phyloP scores from a whole-genome alignment of 2,888 invertebrate genomes.

The Cheilosia impressa region DNA sequence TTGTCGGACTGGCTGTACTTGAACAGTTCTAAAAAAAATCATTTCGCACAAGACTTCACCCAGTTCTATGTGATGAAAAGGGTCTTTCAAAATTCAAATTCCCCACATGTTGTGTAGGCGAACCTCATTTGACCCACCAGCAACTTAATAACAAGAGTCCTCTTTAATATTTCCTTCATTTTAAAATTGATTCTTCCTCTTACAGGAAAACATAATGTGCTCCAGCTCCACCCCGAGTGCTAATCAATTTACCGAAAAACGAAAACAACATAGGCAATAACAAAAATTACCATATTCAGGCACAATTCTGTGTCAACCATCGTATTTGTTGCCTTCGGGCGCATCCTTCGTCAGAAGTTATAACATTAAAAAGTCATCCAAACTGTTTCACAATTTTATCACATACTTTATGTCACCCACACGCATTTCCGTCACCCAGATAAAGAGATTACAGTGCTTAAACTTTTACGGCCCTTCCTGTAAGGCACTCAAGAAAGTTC shows the following conservation, averaged over 20 bases:
- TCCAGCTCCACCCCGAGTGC: background rate
- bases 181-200: slow-evolving; percentile 14
- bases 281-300: slow-evolving; percentile 37
- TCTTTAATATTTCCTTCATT: background rate
- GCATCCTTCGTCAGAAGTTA: slow-evolving; percentile 30
- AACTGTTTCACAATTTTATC: slow-evolving; percentile 52
- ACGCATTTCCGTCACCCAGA: background rate
- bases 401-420: slow-evolving; percentile 31
- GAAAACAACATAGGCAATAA: background rate
- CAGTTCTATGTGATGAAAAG: too few species aligned
- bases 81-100: too few species aligned
- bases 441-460: slow-evolving; percentile 47
- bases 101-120: too few species aligned
- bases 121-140: slow-evolving; percentile 1
- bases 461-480: slow-evolving; percentile 24
- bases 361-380: slow-evolving; percentile 52
- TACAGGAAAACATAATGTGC: background rate
- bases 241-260: slow-evolving; percentile 17
- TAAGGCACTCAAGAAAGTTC: background rate
- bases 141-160: background rate
- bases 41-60: too few species aligned
- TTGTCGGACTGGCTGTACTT: too few species aligned
- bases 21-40: too few species aligned
- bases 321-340: background rate
- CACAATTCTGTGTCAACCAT: background rate